phyloP scores from a whole-genome alignment of 23 tunicate genomes.

The Halocynthia aurantium region DNA sequence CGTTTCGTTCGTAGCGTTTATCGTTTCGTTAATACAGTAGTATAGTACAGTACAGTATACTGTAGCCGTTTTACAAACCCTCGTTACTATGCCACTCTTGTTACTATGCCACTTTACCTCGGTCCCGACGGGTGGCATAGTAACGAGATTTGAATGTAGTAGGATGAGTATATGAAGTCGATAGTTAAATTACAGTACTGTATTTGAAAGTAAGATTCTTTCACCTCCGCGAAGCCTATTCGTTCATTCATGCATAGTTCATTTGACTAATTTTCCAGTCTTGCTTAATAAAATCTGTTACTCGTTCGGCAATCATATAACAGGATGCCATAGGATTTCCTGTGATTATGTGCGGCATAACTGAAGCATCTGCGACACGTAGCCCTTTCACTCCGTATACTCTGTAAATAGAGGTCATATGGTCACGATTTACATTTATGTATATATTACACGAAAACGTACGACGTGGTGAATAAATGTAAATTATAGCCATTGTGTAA shows the following conservation, averaged over 20 bases:
- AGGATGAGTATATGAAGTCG: too few relatives aligned
- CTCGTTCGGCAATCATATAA: constrained; percentile 21
- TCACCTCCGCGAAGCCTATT: not conserved
- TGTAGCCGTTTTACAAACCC: too few relatives aligned
- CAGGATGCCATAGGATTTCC: constrained; percentile 19
- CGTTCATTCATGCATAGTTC: too few relatives aligned
- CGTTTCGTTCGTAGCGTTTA: too few relatives aligned
- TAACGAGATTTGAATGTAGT: too few relatives aligned
- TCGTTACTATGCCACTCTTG: too few relatives aligned
- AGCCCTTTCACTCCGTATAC: constrained; percentile 24
- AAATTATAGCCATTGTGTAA: not conserved
- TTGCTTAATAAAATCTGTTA: constrained; percentile 6
- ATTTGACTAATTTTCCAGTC: not conserved
- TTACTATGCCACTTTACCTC: too few relatives aligned
- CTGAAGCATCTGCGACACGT: constrained; percentile 26
- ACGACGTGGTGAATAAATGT: not conserved
- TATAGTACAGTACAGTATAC: too few relatives aligned
- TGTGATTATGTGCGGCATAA: constrained; percentile 18
- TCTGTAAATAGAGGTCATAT: not conserved
- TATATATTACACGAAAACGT: not conserved
- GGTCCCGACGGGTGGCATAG: too few relatives aligned
- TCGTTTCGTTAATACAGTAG: too few relatives aligned
- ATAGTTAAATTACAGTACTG: too few relatives aligned
- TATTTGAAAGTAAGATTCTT: not conserved
- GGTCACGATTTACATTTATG: not conserved